Evolutionary conservation across 2,797 vertebrate genomes (phyloP).

Genomic region (Takifugu rubripes): DNA sequence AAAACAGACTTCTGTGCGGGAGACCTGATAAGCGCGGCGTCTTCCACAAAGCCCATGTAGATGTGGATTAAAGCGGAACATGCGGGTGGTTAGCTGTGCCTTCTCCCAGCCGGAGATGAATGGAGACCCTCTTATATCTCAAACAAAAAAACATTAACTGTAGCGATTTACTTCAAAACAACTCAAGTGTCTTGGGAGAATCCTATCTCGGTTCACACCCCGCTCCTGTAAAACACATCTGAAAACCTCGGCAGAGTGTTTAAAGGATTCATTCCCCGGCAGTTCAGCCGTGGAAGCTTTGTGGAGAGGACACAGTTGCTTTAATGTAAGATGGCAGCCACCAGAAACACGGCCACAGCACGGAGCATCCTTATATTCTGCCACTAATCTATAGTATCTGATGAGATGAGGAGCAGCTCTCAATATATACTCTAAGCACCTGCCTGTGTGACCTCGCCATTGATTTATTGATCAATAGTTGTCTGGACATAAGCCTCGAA

Average conservation of each 20-base stretch:
- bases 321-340: neutral
- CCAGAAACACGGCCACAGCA: neutral
- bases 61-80: conserved; percentile 65
- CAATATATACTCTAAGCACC: conserved; percentile 45
- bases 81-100: conserved; percentile 53
- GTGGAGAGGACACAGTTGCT: conserved; percentile 15
- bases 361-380: conserved; percentile 19
- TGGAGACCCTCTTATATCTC: conserved; percentile 58
- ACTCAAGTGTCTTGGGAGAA: conserved; percentile 47
- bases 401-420: conserved; percentile 50
- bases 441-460: conserved; percentile 56
- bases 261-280: conserved; percentile 5
- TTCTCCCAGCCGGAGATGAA: conserved; percentile 54
- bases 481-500: conserved; percentile 51
- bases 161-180: conserved; percentile 57
- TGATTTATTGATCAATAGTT: conserved; percentile 63
- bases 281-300: conserved; percentile 7
- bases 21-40: conserved; percentile 64
- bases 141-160: conserved; percentile 64
- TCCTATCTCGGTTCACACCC: conserved; percentile 32
- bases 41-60: conserved; percentile 48
- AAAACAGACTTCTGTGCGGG: conserved; percentile 64
- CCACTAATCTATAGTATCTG: conserved; percentile 26
- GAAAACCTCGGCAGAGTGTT: conserved; percentile 14
- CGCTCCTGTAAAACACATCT: conserved; percentile 22